Evolutionary conservation across 2,113 vertebrate species (phyloP).

Genomic region (Anser brachyrhynchus): DNA sequence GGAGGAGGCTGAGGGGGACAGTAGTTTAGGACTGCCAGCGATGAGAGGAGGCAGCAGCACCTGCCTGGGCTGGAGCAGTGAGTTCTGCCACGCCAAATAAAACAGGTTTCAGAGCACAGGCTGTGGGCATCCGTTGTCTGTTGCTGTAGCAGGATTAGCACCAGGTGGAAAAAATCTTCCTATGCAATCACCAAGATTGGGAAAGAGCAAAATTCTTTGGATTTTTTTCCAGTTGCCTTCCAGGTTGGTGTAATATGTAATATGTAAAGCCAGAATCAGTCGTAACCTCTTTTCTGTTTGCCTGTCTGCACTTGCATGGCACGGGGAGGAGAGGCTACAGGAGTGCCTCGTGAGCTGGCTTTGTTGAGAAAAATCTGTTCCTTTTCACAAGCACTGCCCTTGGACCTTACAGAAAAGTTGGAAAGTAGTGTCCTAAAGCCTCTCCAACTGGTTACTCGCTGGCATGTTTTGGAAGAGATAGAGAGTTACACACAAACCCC

Average conservation of each 20-base stretch:
- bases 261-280: background rate
- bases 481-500: background rate
- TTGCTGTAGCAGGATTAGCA: background rate
- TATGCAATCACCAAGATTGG: background rate
- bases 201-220: background rate
- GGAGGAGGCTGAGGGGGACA: background rate
- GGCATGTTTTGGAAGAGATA: background rate
- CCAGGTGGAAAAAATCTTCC: background rate
- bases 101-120: background rate
- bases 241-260: background rate
- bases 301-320: background rate
- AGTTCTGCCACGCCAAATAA: background rate
- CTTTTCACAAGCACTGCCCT: background rate
- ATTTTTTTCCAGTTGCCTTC: background rate
- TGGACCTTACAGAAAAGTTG: background rate
- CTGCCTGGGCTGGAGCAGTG: background rate
- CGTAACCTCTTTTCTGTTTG: background rate
- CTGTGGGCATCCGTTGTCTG: background rate
- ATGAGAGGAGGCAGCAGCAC: background rate
- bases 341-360: background rate
- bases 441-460: too few relatives aligned
- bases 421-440: background rate
- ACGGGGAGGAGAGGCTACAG: background rate
- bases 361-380: background rate
- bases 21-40: accelerated